Percentiles rank a stretch among this genome's conserved stretches.
Evolutionary conservation across 1,140 invertebrate genomes (phyloP).

Genomic region (Mercenaria mercenaria): DNA sequence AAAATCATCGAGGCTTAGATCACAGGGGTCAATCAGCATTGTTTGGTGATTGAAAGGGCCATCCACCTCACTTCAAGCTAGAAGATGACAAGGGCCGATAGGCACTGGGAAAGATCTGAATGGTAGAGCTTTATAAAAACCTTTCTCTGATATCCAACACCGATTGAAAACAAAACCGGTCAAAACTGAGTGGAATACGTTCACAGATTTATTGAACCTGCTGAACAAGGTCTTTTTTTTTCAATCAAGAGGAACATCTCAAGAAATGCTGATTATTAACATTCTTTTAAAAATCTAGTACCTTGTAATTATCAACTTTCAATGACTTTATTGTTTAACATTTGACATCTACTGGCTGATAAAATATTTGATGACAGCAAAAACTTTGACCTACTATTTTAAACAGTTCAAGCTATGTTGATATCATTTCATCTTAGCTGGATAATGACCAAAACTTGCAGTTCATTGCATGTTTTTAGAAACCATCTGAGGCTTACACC

Average conservation of each 20-base stretch:
- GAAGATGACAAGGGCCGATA: conserved; percentile 24
- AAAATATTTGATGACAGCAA: not conserved
- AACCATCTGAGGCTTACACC: too few relatives aligned
- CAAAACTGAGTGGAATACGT: not conserved
- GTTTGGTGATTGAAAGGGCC: conserved; percentile 3
- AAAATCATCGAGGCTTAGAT: conserved; percentile 23
- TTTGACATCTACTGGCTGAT: not conserved
- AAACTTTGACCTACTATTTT: not conserved
- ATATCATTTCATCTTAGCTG: too few relatives aligned
- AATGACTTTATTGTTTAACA: conserved; percentile 17
- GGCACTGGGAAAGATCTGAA: not conserved
- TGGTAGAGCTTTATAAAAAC: conserved; percentile 13
- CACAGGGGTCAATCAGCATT: conserved; percentile 27
- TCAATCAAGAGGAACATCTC: conserved; percentile 16
- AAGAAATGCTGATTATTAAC: not conserved
- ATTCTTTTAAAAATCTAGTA: not conserved
- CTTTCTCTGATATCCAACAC: conserved; percentile 39
- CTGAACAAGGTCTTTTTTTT: conserved; percentile 27
- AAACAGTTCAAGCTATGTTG: too few relatives aligned
- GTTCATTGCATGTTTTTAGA: too few relatives aligned
- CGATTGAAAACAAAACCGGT: not conserved
- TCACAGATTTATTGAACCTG: not conserved
- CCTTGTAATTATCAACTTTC: conserved; percentile 40
- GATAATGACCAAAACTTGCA: too few relatives aligned
- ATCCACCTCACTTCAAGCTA: not conserved